phyloP scores from a whole-genome alignment of 2,113 vertebrate species.

The Aplodontia rufa region DNA sequence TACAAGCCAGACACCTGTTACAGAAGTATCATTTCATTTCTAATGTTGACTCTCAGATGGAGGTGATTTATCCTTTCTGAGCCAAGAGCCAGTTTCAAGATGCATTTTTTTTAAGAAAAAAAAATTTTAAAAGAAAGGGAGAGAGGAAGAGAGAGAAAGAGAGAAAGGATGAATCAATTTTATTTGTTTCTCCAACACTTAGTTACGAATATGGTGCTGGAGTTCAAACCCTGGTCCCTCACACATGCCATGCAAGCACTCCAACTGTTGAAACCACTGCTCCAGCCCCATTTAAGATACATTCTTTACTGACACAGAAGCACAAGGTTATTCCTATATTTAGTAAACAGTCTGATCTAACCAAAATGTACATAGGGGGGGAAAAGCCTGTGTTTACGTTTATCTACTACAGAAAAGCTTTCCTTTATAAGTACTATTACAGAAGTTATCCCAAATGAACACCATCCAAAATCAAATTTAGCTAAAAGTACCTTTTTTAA shows the following conservation, averaged over 20 bases:
- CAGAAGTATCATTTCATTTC: conserved; percentile 17
- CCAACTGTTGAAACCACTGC: too few relatives aligned
- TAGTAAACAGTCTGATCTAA: neutral
- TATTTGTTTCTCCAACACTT: too few relatives aligned
- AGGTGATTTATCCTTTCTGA: neutral
- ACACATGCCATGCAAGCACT: too few relatives aligned
- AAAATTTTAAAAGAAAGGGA: too few relatives aligned
- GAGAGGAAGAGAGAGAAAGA: too few relatives aligned
- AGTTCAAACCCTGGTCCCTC: too few relatives aligned
- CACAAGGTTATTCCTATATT: neutral
- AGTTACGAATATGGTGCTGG: too few relatives aligned
- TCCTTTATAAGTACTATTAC: neutral
- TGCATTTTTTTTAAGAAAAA: neutral
- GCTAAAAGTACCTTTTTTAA: conserved; percentile 13
- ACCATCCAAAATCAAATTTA: conserved; percentile 1
- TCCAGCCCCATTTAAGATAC: neutral
- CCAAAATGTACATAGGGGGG: neutral
- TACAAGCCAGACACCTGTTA: conserved; percentile 20
- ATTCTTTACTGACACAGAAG: neutral
- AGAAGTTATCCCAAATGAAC: neutral
- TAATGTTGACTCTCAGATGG: neutral
- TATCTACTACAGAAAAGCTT: neutral
- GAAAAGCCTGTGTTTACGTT: neutral
- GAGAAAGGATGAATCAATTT: too few relatives aligned
- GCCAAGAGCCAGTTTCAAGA: neutral